Base-by-base conservation (phyloP, 2,888 invertebrate species). In the Monopis laevigella region DNA sequence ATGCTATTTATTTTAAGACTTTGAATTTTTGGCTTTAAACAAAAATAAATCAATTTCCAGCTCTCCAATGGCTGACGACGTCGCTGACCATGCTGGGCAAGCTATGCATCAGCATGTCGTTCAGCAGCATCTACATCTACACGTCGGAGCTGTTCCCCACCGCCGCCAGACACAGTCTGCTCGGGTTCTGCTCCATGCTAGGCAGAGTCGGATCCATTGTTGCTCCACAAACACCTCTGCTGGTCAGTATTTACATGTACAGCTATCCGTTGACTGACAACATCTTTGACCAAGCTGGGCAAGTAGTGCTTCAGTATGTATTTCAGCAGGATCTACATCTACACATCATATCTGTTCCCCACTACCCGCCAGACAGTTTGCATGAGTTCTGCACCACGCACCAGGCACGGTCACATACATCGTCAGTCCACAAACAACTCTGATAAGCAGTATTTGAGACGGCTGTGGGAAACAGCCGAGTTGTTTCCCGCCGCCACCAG, bases 131-230 rank as follows among this genome's bases (percentile, higher is more conserved):
- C 47, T 87, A 87, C 59, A 78, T 87, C 47, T 83, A 85, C 55
- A 86, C 86, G 1, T 75, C 85, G 39, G 87, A 87, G 69, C 70
- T 87, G 60, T 86, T 86, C 58, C 87, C 87, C 1, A 87, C 87
- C 11, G 62, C 65, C 19, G 63, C 82, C 41, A 66, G 87, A 24
- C 84, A 86, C 52, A 73, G 82, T 5, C 60, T 84, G 44, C 71
- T 87, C 62, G 82, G 82, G 4, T 55, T 68, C 26, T 86, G 86
- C 59, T 86, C 86, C 19, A 86, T 84, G 71, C 64, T 84, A 41
- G 86, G 86, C 13, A 69, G 86, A 30, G 56, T 84, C 41, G 87
- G 86, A n/a, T 78, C 84, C 7, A 82, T 86, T 59, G 51, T 81
- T 24, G 84, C 87, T 21, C 86, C 86, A n/a, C 84, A 84, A 60